Evolutionary conservation across 1,140 invertebrate genomes (phyloP).

Genomic region (Cotesia chilonis): DNA sequence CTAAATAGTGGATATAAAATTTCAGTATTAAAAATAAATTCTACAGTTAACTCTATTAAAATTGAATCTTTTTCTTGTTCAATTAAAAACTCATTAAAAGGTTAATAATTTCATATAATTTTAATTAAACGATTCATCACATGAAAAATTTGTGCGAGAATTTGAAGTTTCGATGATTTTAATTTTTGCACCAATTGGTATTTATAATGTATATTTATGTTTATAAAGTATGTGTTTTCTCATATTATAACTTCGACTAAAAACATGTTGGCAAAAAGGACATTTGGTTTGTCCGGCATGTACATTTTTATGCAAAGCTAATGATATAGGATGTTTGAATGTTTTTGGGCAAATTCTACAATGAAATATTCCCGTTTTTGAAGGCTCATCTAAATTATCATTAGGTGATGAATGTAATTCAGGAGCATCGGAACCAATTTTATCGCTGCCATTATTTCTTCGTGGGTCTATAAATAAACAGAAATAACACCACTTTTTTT

Average conservation of each 20-base stretch:
- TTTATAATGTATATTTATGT: conserved; percentile 11
- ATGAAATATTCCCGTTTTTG: not conserved
- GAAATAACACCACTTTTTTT: conserved; percentile 6
- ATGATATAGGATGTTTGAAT: conserved; percentile 8
- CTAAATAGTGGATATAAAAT: too few relatives aligned
- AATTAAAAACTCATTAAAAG: too few relatives aligned
- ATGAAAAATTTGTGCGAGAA: too few relatives aligned
- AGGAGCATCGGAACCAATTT: conserved; percentile 43
- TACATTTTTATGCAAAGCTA: conserved; percentile 1
- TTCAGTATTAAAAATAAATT: too few relatives aligned
- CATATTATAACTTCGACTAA: conserved; percentile 21
- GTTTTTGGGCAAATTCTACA: conserved; percentile 3
- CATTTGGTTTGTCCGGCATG: conserved; percentile 16
- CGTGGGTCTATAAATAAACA: conserved; percentile 16
- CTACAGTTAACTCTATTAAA: too few relatives aligned
- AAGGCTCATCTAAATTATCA: conserved; percentile 4
- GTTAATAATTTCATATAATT: too few relatives aligned
- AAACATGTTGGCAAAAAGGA: conserved; percentile 7
- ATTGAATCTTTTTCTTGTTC: too few relatives aligned
- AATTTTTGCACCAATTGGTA: not conserved
- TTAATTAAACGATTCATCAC: too few relatives aligned
- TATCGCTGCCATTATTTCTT: conserved; percentile 7
- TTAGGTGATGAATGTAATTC: conserved; percentile 40
- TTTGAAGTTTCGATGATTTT: too few relatives aligned
- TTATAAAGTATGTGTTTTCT: not conserved